phyloP scores from a whole-genome alignment of 2,888 invertebrate genomes.

The Ichneumoninae sp. region DNA sequence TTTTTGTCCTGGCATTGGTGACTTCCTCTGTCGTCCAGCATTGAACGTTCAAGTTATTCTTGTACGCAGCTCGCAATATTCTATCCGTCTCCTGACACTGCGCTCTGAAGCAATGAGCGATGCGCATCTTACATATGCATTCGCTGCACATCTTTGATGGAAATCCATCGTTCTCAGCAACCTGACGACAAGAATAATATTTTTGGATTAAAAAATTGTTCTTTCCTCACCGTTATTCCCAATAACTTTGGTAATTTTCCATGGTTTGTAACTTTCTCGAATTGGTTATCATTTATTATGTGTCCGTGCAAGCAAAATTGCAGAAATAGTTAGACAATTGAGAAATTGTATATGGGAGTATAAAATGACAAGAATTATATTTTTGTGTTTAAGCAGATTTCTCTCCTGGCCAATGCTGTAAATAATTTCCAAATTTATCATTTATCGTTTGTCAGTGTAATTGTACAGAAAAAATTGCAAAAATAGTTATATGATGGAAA shows the following conservation, averaged over 20 bases:
- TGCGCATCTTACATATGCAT: conserved; percentile 73
- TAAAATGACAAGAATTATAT: background rate
- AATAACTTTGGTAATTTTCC: no score
- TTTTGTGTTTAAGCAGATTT: background rate
- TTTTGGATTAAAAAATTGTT: background rate
- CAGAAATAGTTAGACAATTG: no score
- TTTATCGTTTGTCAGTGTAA: no score
- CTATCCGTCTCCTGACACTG: conserved; percentile 77
- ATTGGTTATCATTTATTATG: no score
- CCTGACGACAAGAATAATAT: conserved; percentile 65
- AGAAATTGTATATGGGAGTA: no score
- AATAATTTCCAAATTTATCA: no score
- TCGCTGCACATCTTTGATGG: conserved; percentile 75
- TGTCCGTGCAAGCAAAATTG: no score
- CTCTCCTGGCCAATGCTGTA: background rate
- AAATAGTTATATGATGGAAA: background rate
- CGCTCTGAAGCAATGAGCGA: conserved; percentile 76
- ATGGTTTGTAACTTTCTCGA: no score
- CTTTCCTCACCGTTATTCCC: background rate
- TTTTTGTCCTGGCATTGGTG: background rate
- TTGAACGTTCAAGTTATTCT: background rate
- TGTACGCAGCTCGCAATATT: conserved; percentile 67
- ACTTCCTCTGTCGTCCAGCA: background rate
- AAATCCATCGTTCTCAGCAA: conserved; percentile 76
- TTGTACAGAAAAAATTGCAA: background rate